Percentiles rank a stretch among this genome's conserved stretches.
phyloP scores from a whole-genome alignment of 2,888 invertebrate genomes.

The Ophioninae sp. region DNA sequence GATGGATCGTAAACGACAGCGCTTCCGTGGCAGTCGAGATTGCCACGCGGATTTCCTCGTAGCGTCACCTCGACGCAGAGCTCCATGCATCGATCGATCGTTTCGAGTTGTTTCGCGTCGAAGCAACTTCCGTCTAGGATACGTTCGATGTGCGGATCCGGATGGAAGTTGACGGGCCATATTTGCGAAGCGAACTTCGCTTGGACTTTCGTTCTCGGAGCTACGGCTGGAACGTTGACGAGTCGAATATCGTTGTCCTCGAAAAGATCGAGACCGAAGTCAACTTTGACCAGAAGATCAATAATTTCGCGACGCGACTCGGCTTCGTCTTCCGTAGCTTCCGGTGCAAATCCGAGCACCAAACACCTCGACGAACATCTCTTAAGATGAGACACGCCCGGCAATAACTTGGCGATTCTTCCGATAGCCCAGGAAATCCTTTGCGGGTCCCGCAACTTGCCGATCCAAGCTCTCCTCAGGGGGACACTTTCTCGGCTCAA shows the following conservation, averaged over 20 bases:
- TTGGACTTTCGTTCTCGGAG: slow-evolving; percentile 87
- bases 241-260: slow-evolving; percentile 82
- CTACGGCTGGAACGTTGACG: slow-evolving; percentile 83
- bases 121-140: slow-evolving; percentile 85
- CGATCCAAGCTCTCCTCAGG: slow-evolving; percentile 84
- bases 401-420: slow-evolving; percentile 84
- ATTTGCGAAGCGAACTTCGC: slow-evolving; percentile 83
- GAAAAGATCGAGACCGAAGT: slow-evolving; percentile 82
- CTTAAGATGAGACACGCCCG: slow-evolving; percentile 87
- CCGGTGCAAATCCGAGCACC: slow-evolving; percentile 81
- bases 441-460: slow-evolving; percentile 84
- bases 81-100: slow-evolving; percentile 84
- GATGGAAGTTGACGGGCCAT: slow-evolving; percentile 95
- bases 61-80: slow-evolving; percentile 83
- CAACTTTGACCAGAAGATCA: slow-evolving; percentile 79
- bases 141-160: slow-evolving; percentile 88
- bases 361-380: slow-evolving; percentile 85
- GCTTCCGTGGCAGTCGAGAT: slow-evolving; percentile 78
- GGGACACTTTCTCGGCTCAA: slow-evolving; percentile 81
- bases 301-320: slow-evolving; percentile 75
- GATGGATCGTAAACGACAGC: slow-evolving; percentile 90
- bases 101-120: slow-evolving; percentile 81
- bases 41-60: slow-evolving; percentile 68
- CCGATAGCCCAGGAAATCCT: slow-evolving; percentile 86
- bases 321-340: slow-evolving; percentile 10